phyloP scores from a whole-genome alignment of 2,113 vertebrate genomes.

The Centropus bengalensis region DNA sequence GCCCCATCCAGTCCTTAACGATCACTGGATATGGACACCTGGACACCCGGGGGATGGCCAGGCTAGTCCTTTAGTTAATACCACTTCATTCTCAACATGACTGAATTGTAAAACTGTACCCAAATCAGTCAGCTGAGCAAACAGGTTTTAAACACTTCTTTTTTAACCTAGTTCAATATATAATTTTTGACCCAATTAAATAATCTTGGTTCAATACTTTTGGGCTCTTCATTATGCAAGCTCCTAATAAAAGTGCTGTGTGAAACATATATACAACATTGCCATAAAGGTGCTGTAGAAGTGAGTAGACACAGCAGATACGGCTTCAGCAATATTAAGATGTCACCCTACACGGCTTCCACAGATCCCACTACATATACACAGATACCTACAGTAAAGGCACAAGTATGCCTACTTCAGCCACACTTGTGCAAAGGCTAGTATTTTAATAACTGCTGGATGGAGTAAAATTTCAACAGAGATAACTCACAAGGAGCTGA shows the following conservation, averaged over 20 bases:
- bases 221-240: not conserved
- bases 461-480: not conserved
- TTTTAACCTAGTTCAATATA: not conserved
- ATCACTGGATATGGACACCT: not conserved
- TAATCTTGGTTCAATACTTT: not conserved
- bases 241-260: accelerated
- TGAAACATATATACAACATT: not conserved
- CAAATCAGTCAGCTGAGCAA: not conserved
- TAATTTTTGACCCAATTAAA: not conserved
- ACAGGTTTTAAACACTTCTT: not conserved
- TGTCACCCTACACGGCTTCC: not conserved
- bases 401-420: not conserved
- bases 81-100: not conserved
- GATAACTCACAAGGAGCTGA: not conserved
- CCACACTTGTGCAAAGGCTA: not conserved
- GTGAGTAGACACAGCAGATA: not conserved
- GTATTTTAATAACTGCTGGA: not conserved
- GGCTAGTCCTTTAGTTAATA: not conserved
- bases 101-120: not conserved
- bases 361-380: not conserved
- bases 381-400: not conserved
- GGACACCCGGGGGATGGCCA: not conserved
- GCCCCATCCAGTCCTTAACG: not conserved
- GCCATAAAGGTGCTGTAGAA: not conserved
- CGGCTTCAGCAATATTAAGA: not conserved